A percentile compares a stretch with the other conserved stretches of the same genome.
Evolutionary conservation across 1,140 invertebrate genomes (phyloP).

Genomic region (Ceratina australensis): DNA sequence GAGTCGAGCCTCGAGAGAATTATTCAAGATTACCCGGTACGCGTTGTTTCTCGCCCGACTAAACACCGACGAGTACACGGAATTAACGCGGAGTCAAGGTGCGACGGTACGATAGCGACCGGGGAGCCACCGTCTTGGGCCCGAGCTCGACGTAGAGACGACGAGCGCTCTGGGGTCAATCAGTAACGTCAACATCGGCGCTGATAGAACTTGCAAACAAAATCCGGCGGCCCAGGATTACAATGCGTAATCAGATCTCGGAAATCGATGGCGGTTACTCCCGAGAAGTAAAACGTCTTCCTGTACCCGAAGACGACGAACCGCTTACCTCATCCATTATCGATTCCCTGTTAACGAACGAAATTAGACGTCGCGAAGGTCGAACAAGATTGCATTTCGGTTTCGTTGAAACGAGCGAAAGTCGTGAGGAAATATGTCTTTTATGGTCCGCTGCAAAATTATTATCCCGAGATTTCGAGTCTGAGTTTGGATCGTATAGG

Average conservation of each 20-base stretch:
- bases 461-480: neutral
- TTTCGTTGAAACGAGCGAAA: too few relatives aligned
- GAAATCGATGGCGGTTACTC: neutral
- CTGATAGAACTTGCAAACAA: slow-evolving; percentile 57
- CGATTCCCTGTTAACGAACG: too few relatives aligned
- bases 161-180: slow-evolving; percentile 53
- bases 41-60: neutral
- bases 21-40: neutral
- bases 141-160: slow-evolving; percentile 19
- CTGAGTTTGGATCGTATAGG: neutral
- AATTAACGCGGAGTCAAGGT: slow-evolving; percentile 23
- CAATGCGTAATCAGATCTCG: slow-evolving; percentile 28
- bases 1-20: neutral
- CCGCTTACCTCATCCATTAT: neutral
- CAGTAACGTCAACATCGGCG: slow-evolving; percentile 56
- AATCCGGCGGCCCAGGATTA: slow-evolving; percentile 50
- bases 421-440: too few relatives aligned
- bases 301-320: too few relatives aligned
- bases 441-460: too few relatives aligned
- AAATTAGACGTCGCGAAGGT: neutral
- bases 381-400: neutral
- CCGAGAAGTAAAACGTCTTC: neutral
- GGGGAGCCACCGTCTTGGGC: neutral
- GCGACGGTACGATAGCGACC: slow-evolving; percentile 28
- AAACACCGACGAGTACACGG: neutral